These are phyloP conservation scores for Peromyscus californicus DNA, from an alignment of 2,113 vertebrate species.

Conservation along the genomic window DNA sequence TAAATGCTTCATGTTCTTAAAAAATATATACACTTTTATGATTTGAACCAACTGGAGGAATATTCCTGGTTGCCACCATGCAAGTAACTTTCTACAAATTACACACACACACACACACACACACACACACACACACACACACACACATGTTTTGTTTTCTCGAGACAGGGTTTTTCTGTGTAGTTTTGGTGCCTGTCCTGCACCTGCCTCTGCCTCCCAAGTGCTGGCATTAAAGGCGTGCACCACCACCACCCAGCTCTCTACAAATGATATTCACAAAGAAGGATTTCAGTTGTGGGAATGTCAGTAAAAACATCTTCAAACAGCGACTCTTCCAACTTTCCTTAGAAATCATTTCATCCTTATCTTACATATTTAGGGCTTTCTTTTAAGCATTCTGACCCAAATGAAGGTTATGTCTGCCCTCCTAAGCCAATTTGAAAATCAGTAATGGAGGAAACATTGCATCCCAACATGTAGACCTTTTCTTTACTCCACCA, in stretches of 20 bases:
- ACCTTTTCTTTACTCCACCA: background rate
- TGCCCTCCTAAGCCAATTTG: conserved; percentile 26
- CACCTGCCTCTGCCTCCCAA: too few relatives aligned
- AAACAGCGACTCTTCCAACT: background rate
- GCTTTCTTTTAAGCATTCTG: conserved; percentile 2
- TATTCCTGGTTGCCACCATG: background rate
- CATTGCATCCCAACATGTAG: background rate
- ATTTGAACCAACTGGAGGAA: background rate
- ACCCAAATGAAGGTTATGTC: conserved; percentile 28
- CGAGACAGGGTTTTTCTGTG: too few relatives aligned
- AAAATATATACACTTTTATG: background rate
- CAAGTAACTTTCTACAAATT: background rate
- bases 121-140: too few relatives aligned
- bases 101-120: too few relatives aligned
- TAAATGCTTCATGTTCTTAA: background rate
- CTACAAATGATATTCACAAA: background rate
- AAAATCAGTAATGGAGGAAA: conserved; percentile 27
- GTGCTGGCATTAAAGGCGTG: too few relatives aligned
- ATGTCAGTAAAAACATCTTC: background rate
- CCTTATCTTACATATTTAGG: background rate
- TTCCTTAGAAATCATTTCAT: background rate
- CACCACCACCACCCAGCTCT: too few relatives aligned
- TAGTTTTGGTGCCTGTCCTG: too few relatives aligned
- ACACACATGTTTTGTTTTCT: too few relatives aligned
- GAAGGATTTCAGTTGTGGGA: background rate